A percentile compares a stretch with the other conserved stretches of the same genome.
phyloP scores from a whole-genome alignment of 2,888 invertebrate genomes.

The Pachymerium ferrugineum region DNA sequence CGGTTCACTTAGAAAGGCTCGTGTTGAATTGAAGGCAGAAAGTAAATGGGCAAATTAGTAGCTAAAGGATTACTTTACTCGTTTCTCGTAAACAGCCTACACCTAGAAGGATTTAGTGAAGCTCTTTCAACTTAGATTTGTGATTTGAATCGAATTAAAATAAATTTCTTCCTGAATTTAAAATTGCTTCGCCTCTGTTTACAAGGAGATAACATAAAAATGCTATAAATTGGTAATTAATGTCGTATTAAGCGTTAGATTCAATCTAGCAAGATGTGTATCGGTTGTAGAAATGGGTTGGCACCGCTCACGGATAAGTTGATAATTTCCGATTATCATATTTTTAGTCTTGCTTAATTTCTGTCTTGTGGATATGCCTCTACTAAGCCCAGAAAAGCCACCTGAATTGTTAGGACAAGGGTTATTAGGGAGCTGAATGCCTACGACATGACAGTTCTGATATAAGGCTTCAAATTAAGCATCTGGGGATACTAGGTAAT shows the following conservation, averaged over 20 bases:
- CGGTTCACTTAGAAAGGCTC: background rate
- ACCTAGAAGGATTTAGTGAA: constrained; percentile 6
- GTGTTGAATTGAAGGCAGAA: constrained; percentile 24
- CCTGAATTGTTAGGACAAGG: too few relatives aligned
- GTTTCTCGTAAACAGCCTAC: background rate
- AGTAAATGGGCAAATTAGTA: constrained; percentile 16
- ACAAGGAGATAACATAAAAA: background rate
- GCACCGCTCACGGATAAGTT: too few relatives aligned
- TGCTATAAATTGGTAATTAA: background rate
- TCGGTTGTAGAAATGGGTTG: background rate
- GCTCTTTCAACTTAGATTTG: background rate
- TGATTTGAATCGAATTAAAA: constrained; percentile 11
- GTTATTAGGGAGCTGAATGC: too few relatives aligned
- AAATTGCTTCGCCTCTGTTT: background rate
- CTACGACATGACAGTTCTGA: too few relatives aligned
- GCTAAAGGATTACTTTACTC: background rate
- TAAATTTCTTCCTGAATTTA: background rate
- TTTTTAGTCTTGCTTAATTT: too few relatives aligned
- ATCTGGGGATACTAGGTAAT: too few relatives aligned
- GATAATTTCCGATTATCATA: too few relatives aligned
- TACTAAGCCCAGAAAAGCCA: too few relatives aligned
- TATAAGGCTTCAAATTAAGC: too few relatives aligned
- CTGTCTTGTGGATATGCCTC: too few relatives aligned
- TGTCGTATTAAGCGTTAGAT: constrained; percentile 1
- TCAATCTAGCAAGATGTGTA: background rate